These are phyloP conservation scores for Lasiommata megera DNA, from an alignment of 2,888 invertebrate genomes.

Conservation along the genomic window DNA sequence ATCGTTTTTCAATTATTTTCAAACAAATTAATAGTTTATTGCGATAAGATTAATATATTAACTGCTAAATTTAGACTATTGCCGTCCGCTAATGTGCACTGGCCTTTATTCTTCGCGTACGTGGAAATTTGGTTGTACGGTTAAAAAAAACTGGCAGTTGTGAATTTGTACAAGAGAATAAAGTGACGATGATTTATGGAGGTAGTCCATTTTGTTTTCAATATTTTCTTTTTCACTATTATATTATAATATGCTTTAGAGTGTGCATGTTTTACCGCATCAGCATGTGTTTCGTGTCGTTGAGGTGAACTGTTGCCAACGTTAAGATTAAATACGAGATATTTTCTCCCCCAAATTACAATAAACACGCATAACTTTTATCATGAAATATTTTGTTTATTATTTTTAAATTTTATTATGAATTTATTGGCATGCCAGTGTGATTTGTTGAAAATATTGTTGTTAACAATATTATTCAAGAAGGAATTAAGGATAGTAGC, in stretches of 20 bases:
- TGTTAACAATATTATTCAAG: no score
- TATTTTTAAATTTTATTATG: no score
- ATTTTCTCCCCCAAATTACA: neutral
- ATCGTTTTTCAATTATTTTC: no score
- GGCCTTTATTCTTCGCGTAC: slow-evolving; percentile 27
- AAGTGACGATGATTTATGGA: slow-evolving; percentile 59
- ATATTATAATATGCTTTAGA: slow-evolving; percentile 46
- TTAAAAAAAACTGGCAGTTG: slow-evolving; percentile 56
- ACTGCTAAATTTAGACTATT: no score
- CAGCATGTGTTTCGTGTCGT: slow-evolving; percentile 51
- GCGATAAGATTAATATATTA: no score
- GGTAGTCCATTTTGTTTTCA: slow-evolving; percentile 63
- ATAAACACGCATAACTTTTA: neutral
- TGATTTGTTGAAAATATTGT: no score
- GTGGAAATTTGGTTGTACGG: slow-evolving; percentile 51
- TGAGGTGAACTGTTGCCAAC: neutral
- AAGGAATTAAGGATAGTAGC: no score
- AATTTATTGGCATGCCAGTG: no score
- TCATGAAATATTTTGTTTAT: neutral
- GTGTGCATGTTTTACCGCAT: slow-evolving; percentile 62
- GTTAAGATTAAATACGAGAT: neutral
- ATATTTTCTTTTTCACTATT: slow-evolving; percentile 48
- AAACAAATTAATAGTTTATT: no score
- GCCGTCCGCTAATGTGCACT: neutral
- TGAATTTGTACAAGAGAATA: slow-evolving; percentile 76